These are phyloP conservation scores for Syrista parreyssii DNA, from an alignment of 2,888 invertebrate species.

Conservation along the genomic window DNA sequence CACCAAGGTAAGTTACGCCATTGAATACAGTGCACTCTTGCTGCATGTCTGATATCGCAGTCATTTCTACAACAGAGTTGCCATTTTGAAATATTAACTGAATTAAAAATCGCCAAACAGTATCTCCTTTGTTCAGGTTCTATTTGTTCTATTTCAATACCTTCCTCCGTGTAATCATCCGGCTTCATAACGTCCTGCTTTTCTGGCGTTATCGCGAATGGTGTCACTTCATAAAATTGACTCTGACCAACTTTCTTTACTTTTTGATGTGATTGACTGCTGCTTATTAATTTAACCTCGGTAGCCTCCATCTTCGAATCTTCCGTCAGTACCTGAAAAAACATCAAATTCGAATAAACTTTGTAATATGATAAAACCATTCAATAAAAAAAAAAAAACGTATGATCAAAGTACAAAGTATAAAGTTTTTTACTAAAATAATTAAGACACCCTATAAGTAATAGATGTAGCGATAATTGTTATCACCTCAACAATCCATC, in stretches of 20 bases:
- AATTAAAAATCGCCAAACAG: neutral
- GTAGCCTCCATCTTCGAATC: conserved; percentile 60
- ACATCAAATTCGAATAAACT: neutral
- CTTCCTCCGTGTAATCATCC: conserved; percentile 81
- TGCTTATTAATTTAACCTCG: conserved; percentile 50
- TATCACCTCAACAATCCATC: neutral
- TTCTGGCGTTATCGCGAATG: conserved; percentile 68
- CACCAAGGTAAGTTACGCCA: conserved; percentile 92
- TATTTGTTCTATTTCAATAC: conserved; percentile 57
- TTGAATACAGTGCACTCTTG: conserved; percentile 93
- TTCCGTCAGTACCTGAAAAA: conserved; percentile 58
- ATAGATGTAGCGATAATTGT: neutral
- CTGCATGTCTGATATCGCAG: conserved; percentile 81
- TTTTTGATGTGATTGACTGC: conserved; percentile 40
- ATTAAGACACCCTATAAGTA: neutral
- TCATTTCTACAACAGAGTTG: conserved; percentile 39
- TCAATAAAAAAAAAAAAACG: neutral
- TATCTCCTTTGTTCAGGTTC: neutral
- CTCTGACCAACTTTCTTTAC: conserved; percentile 68
- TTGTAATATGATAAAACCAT: neutral
- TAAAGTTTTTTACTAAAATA: neutral
- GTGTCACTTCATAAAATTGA: conserved; percentile 67
- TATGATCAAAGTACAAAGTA: neutral
- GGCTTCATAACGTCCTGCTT: conserved; percentile 86
- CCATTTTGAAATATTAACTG: conserved; percentile 1